Percentiles rank a stretch among this genome's conserved stretches.
phyloP scores from a whole-genome alignment of 2,797 vertebrate species.

The Aselliscus stoliczkanus region DNA sequence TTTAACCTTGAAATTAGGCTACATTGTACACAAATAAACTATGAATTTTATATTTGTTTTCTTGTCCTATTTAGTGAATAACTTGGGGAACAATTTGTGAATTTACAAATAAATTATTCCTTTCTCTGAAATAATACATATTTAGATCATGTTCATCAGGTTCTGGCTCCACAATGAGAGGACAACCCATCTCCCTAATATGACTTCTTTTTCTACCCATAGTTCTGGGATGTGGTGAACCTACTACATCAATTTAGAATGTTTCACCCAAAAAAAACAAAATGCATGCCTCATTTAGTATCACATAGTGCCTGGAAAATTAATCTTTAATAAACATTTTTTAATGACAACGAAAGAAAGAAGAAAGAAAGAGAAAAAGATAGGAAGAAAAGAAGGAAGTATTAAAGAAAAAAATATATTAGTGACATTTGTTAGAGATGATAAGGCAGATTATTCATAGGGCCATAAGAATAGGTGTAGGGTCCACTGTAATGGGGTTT shows the following conservation, averaged over 20 bases:
- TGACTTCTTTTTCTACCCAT: not conserved
- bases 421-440: not conserved
- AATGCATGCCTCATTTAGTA: not conserved
- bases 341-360: not conserved
- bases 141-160: not conserved
- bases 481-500: not conserved
- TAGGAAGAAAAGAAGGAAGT: not conserved
- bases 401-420: not conserved
- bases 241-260: not conserved
- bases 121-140: not conserved
- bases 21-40: not conserved
- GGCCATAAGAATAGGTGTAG: not conserved
- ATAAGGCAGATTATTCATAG: not conserved
- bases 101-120: not conserved
- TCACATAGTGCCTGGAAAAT: not conserved
- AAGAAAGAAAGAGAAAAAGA: not conserved
- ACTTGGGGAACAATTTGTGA: not conserved
- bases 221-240: not conserved
- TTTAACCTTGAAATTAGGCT: not conserved
- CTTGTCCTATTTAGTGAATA: not conserved
- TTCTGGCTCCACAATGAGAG: not conserved
- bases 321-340: not conserved
- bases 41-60: not conserved
- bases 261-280: not conserved
- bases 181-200: not conserved